phyloP scores from a whole-genome alignment of 2,113 vertebrate genomes.

The Otus sunia region DNA sequence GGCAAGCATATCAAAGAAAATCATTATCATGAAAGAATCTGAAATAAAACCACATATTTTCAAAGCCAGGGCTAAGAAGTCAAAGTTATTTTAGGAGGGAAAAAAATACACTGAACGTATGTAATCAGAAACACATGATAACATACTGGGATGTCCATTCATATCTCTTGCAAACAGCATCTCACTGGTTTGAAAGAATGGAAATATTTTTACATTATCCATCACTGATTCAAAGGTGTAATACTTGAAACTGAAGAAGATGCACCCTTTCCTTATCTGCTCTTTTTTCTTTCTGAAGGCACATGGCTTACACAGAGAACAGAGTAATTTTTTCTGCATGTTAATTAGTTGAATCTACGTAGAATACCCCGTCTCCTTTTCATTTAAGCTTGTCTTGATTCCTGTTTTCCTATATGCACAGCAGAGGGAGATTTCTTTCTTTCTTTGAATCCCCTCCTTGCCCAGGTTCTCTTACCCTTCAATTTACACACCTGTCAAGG shows the following conservation, averaged over 20 bases:
- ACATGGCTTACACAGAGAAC: neutral
- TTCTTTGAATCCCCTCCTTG: neutral
- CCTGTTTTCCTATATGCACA: neutral
- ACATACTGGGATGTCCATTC: neutral
- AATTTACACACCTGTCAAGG: neutral
- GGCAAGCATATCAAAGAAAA: neutral
- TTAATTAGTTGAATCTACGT: neutral
- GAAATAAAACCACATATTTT: neutral
- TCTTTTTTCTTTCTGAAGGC: neutral
- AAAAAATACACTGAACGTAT: neutral
- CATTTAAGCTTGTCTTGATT: neutral
- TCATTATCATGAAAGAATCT: neutral
- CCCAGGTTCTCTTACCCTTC: neutral
- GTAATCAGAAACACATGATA: neutral
- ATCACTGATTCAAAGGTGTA: neutral
- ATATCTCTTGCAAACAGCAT: neutral
- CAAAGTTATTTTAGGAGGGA: neutral
- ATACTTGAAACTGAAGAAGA: neutral
- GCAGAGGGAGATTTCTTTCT: neutral
- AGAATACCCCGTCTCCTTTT: neutral
- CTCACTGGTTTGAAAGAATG: neutral
- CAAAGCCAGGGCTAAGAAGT: neutral
- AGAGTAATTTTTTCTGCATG: neutral
- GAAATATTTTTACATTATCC: neutral
- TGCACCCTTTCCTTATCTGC: neutral